Evolutionary conservation across 2,113 vertebrate species (phyloP).

Genomic region (Sakesphorus luctuosus): DNA sequence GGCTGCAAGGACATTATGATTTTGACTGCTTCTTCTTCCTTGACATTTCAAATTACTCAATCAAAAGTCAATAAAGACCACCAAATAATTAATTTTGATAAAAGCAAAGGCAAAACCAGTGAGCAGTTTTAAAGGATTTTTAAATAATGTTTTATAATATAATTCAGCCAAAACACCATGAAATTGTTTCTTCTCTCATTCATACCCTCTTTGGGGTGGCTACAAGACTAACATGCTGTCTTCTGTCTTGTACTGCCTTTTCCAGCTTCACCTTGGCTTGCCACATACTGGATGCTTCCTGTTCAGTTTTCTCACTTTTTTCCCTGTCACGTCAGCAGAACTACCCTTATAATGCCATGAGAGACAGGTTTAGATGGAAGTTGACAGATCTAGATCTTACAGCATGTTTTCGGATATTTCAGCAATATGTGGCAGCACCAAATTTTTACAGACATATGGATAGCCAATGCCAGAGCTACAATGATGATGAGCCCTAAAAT

Average conservation of each 20-base stretch:
- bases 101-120: not conserved
- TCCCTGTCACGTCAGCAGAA: not conserved
- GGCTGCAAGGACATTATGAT: not conserved
- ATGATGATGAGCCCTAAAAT: not conserved
- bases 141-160: not conserved
- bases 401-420: not conserved
- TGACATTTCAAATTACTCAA: constrained; percentile 27
- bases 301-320: not conserved
- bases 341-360: not conserved
- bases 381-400: not conserved
- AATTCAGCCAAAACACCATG: not conserved
- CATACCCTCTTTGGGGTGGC: not conserved
- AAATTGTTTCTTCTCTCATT: not conserved
- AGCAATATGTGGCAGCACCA: not conserved
- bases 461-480: not conserved
- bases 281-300: not conserved
- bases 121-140: not conserved
- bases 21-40: constrained; percentile 19
- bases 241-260: not conserved
- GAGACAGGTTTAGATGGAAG: not conserved
- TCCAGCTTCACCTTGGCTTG: not conserved
- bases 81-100: constrained; percentile 4
- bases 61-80: constrained; percentile 17
- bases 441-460: not conserved
- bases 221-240: not conserved